These are phyloP conservation scores for Ophiodon elongatus DNA, from an alignment of 2,113 vertebrate species.

Conservation along the genomic window DNA sequence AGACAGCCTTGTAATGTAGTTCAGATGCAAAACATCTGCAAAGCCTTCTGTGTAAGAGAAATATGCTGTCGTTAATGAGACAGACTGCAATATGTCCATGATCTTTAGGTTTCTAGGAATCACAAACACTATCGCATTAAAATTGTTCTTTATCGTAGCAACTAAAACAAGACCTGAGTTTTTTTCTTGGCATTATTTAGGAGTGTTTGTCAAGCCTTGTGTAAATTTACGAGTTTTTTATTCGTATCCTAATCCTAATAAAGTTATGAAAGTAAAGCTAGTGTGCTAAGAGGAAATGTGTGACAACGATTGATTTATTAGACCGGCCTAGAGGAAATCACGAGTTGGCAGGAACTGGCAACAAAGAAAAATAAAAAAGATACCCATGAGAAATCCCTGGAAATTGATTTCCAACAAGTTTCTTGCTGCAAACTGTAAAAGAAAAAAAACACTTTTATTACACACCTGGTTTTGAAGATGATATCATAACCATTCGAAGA, in stretches of 20 bases:
- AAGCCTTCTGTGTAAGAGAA: not conserved
- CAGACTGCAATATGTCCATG: not conserved
- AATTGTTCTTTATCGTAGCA: not conserved
- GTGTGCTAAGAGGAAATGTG: slow-evolving; percentile 11
- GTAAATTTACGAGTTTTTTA: not conserved
- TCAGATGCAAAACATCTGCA: not conserved
- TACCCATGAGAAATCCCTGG: slow-evolving; percentile 27
- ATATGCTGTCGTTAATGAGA: slow-evolving; percentile 3
- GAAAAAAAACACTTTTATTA: not conserved
- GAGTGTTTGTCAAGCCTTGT: not conserved
- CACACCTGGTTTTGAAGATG: slow-evolving; percentile 4
- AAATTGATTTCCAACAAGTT: slow-evolving; percentile 40
- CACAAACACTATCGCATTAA: not conserved
- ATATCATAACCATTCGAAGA: slow-evolving; percentile 20
- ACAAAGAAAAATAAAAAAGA: not conserved
- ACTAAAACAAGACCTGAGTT: not conserved
- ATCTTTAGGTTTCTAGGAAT: not conserved
- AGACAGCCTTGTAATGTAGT: not conserved
- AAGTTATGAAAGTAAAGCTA: slow-evolving; percentile 10
- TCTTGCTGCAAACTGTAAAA: slow-evolving; percentile 15
- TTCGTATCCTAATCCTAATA: not conserved
- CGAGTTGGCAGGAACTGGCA: slow-evolving; percentile 22
- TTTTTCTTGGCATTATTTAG: not conserved
- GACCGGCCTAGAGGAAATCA: slow-evolving; percentile 12
- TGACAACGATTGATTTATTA: slow-evolving; percentile 44